phyloP scores from a whole-genome alignment of 1,140 invertebrate genomes.

The Drepana arcuata region DNA sequence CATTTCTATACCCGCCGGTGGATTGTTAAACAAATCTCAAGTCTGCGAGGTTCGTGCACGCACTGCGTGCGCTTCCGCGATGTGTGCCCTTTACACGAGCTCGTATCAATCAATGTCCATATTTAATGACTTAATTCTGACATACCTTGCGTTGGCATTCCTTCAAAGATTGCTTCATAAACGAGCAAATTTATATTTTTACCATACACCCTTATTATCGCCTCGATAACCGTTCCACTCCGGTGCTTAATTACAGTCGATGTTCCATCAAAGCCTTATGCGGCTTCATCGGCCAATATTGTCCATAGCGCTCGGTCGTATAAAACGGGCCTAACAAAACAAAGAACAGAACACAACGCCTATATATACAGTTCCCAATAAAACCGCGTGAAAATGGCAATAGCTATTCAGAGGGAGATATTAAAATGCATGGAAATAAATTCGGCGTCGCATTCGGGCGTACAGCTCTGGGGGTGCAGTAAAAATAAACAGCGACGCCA shows the following conservation, averaged over 20 bases:
- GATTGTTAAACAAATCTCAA: conserved; percentile 8
- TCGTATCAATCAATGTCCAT: conserved; percentile 55
- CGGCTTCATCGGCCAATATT: conserved; percentile 49
- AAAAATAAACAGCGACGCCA: conserved; percentile 71
- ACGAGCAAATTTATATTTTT: conserved; percentile 37
- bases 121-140: conserved; percentile 63
- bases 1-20: neutral
- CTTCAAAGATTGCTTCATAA: conserved; percentile 35
- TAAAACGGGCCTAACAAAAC: conserved; percentile 44
- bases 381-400: conserved; percentile 68
- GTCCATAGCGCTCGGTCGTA: conserved; percentile 42
- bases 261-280: conserved; percentile 33
- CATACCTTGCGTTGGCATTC: conserved; percentile 29
- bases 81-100: conserved; percentile 40
- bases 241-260: conserved; percentile 42
- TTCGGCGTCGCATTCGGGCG: conserved; percentile 68
- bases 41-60: conserved; percentile 29
- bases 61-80: conserved; percentile 42
- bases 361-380: conserved; percentile 55
- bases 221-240: conserved; percentile 30
- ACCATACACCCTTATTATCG: conserved; percentile 34
- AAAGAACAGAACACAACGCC: conserved; percentile 32
- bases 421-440: conserved; percentile 73
- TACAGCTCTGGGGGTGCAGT: conserved; percentile 66
- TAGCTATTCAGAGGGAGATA: conserved; percentile 69